phyloP scores from a whole-genome alignment of 2,888 invertebrate species.

The Pasiphila rectangulata region DNA sequence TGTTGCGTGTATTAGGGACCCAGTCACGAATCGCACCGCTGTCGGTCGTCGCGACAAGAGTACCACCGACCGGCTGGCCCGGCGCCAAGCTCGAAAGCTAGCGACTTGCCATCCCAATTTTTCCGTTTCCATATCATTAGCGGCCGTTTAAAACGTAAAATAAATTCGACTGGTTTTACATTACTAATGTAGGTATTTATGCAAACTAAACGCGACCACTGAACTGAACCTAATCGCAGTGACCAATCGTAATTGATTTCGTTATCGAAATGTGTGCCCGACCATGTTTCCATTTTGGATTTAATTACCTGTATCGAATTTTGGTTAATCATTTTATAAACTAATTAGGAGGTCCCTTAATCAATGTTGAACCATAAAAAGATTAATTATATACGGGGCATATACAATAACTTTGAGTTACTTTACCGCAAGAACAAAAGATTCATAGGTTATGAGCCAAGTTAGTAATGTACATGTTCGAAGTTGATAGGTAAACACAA shows the following conservation, averaged over 20 bases:
- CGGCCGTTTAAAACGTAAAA: slow-evolving; percentile 50
- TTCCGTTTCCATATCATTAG: slow-evolving; percentile 55
- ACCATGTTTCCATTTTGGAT: slow-evolving; percentile 38
- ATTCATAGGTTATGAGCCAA: slow-evolving; percentile 20
- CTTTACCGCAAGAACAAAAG: slow-evolving; percentile 18
- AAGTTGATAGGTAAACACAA: slow-evolving; percentile 9
- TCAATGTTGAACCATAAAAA: slow-evolving; percentile 32
- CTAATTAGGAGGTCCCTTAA: slow-evolving; percentile 35
- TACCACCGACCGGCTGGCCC: slow-evolving; percentile 33
- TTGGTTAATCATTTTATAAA: slow-evolving; percentile 38
- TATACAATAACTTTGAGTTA: no score
- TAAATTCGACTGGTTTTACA: slow-evolving; percentile 50
- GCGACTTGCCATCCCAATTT: slow-evolving; percentile 51
- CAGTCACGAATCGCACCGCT: no score
- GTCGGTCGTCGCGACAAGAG: no score
- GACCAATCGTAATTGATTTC: slow-evolving; percentile 53
- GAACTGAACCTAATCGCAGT: slow-evolving; percentile 51
- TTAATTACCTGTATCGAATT: slow-evolving; percentile 41
- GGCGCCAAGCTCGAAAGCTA: slow-evolving; percentile 57
- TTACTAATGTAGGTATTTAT: slow-evolving; percentile 52
- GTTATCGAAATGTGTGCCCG: slow-evolving; percentile 47
- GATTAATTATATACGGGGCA: no score
- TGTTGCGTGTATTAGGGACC: no score
- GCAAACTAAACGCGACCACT: slow-evolving; percentile 53
- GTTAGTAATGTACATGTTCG: slow-evolving; percentile 5